These are phyloP conservation scores for Pseudorasbora parva DNA, from an alignment of 2,113 vertebrate genomes.

Conservation along the genomic window DNA sequence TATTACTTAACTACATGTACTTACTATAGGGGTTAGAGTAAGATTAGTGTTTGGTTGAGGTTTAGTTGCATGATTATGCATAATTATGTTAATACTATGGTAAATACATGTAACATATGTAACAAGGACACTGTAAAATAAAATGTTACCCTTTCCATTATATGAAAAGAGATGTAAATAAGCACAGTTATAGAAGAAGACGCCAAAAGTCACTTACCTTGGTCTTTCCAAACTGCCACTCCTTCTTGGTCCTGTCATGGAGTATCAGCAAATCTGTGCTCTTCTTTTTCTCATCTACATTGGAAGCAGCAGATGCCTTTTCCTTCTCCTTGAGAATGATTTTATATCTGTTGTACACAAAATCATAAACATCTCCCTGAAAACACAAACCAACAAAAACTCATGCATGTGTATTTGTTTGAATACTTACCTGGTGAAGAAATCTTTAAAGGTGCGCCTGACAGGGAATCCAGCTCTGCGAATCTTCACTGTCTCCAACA, in stretches of 20 bases:
- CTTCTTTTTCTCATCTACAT: conserved; percentile 77
- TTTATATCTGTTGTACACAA: conserved; percentile 80
- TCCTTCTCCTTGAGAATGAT: conserved; percentile 80
- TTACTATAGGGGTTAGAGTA: too few species aligned
- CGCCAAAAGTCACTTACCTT: conserved; percentile 75
- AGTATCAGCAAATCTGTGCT: conserved; percentile 78
- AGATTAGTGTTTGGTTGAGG: too few species aligned
- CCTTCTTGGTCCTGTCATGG: conserved; percentile 81
- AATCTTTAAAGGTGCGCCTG: conserved; percentile 87
- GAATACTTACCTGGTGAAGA: conserved; percentile 78
- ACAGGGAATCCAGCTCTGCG: conserved; percentile 90
- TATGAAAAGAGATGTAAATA: background rate
- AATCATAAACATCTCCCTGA: background rate
- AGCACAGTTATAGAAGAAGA: background rate
- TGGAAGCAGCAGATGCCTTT: conserved; percentile 10
- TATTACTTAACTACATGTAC: too few species aligned
- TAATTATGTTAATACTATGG: too few species aligned
- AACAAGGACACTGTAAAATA: too few species aligned
- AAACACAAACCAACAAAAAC: background rate
- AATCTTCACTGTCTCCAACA: conserved; percentile 93
- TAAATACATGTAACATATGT: too few species aligned
- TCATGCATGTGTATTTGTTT: background rate
- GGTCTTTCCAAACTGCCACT: conserved; percentile 90
- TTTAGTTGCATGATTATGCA: too few species aligned
- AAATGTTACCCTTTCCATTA: too few species aligned